Conservation (phyloP, 1,140 invertebrate species). For the Copidosoma floridanum region DNA sequence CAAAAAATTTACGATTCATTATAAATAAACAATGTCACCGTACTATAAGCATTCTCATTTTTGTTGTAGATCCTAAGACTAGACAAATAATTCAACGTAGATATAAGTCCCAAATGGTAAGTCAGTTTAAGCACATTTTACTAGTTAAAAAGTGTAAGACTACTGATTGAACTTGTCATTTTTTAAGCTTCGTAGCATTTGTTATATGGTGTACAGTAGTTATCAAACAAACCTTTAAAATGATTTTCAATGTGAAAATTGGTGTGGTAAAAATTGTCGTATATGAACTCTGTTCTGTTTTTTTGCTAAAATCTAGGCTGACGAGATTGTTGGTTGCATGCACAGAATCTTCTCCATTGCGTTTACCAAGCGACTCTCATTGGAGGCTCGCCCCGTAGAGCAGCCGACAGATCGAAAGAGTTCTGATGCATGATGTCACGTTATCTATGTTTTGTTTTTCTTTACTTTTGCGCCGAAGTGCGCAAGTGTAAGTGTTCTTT, state of each 20-base stretch:
- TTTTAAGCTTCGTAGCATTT: too few relatives aligned
- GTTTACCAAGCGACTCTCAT: constrained; percentile 41
- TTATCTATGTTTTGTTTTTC: constrained; percentile 28
- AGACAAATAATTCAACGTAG: constrained; percentile 93
- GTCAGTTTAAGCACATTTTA: constrained; percentile 47
- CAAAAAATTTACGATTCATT: neutral
- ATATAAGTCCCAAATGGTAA: constrained; percentile 98
- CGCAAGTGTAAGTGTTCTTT: constrained; percentile 23
- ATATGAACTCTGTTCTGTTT: too few relatives aligned
- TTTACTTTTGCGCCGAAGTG: constrained; percentile 19
- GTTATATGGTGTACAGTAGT: too few relatives aligned
- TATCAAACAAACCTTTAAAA: constrained; percentile 1
- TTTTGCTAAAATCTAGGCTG: too few relatives aligned
- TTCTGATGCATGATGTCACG: constrained; percentile 36
- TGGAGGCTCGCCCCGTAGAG: constrained; percentile 31
- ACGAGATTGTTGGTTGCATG: constrained; percentile 53
- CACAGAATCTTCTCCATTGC: constrained; percentile 56
- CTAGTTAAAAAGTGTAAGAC: too few relatives aligned
- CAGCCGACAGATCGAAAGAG: constrained; percentile 18
- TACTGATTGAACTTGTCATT: too few relatives aligned
- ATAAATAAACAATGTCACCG: constrained; percentile 1
- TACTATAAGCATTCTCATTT: constrained; percentile 21
- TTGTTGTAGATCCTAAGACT: constrained; percentile 92
- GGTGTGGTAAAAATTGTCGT: neutral
- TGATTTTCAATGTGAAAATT: neutral